Evolutionary conservation across 2,113 vertebrate species (phyloP).

Genomic region (Nothobranchius furzeri): DNA sequence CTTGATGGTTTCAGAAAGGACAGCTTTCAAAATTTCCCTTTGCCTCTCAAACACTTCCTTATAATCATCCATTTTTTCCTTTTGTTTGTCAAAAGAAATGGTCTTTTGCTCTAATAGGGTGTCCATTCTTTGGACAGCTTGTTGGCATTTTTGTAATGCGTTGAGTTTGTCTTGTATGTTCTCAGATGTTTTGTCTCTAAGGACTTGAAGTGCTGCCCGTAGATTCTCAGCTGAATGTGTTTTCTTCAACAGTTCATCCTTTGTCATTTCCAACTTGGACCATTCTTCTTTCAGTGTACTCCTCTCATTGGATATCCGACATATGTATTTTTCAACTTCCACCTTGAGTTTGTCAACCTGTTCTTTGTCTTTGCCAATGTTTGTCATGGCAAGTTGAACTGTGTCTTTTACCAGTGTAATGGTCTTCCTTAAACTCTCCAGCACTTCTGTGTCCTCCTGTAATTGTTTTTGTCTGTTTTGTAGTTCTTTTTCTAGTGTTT

Average conservation of each 20-base stretch:
- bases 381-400: background rate
- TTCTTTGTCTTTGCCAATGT: background rate
- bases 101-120: background rate
- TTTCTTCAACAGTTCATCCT: background rate
- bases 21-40: background rate
- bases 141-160: fast-evolving
- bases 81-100: background rate
- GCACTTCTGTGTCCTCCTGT: background rate
- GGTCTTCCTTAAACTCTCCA: no score
- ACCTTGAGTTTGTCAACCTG: background rate
- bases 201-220: background rate
- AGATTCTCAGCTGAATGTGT: background rate
- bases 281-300: background rate
- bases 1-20: background rate
- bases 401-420: background rate
- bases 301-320: background rate
- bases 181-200: background rate
- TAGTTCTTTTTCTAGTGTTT: background rate
- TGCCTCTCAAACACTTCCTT: background rate
- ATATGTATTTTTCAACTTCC: background rate
- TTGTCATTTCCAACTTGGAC: background rate
- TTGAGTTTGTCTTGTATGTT: background rate
- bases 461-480: background rate
- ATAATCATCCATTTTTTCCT: background rate
- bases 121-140: fast-evolving